Evolutionary conservation across 2,888 invertebrate species (phyloP).

Genomic region (Agrochola circellaris): DNA sequence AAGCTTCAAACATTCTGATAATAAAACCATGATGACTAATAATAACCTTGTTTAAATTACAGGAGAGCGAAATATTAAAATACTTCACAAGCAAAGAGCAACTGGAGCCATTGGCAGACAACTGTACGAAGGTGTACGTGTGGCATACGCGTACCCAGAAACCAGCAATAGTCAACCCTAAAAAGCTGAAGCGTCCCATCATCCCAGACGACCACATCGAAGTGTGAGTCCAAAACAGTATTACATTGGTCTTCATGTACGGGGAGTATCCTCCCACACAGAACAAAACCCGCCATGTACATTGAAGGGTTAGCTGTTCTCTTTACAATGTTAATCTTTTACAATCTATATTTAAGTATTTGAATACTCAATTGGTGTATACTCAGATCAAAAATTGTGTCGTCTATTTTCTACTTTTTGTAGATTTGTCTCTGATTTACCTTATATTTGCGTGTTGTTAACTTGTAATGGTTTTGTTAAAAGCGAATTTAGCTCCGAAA

Average conservation of each 20-base stretch:
- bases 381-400: slow-evolving; percentile 44
- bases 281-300: slow-evolving; percentile 52
- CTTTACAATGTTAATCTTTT: slow-evolving; percentile 50
- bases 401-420: slow-evolving; percentile 35
- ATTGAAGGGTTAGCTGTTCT: slow-evolving; percentile 47
- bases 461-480: neutral
- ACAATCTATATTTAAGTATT: slow-evolving; percentile 50
- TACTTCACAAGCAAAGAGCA: slow-evolving; percentile 93
- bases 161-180: slow-evolving; percentile 93
- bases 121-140: slow-evolving; percentile 98
- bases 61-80: slow-evolving; percentile 95
- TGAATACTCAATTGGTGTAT: slow-evolving; percentile 62
- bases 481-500: slow-evolving; percentile 33
- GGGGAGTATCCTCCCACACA: slow-evolving; percentile 32
- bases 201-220: slow-evolving; percentile 85
- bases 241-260: slow-evolving; percentile 56
- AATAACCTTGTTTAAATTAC: slow-evolving; percentile 67
- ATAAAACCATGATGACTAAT: slow-evolving; percentile 13
- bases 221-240: slow-evolving; percentile 75
- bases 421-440: slow-evolving; percentile 30
- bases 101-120: slow-evolving; percentile 97
- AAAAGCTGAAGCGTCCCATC: slow-evolving; percentile 90
- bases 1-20: neutral
- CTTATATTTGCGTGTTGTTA: slow-evolving; percentile 24
- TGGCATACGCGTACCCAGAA: slow-evolving; percentile 99